A percentile compares a stretch with the other conserved stretches of the same genome.
Conservation (phyloP, 2,888 invertebrate genomes). For the Drosophila tanythrix region DNA sequence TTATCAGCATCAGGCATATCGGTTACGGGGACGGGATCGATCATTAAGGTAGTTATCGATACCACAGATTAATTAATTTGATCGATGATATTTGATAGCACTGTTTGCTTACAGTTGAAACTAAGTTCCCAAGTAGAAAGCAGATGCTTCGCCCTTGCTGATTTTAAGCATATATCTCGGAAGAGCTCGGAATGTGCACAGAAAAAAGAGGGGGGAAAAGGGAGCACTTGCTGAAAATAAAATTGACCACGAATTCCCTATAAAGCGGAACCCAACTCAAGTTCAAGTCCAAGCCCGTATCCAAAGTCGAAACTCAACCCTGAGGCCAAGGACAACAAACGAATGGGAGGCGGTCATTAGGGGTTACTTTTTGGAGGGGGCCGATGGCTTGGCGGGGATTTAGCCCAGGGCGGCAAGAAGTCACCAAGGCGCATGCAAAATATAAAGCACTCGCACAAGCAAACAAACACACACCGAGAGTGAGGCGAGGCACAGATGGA, state of each 20-base stretch:
- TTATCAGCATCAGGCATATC: too few relatives aligned
- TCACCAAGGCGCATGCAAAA: conserved; percentile 56
- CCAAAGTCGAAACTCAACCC: conserved; percentile 17
- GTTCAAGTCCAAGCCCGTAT: conserved; percentile 22
- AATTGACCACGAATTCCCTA: conserved; percentile 44
- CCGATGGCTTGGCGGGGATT: background rate
- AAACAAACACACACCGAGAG: background rate
- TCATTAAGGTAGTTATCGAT: too few relatives aligned
- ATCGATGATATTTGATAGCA: background rate
- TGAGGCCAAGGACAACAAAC: conserved; percentile 19
- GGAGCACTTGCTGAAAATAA: conserved; percentile 30
- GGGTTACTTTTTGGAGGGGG: background rate
- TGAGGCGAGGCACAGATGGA: background rate
- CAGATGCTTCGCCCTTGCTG: background rate
- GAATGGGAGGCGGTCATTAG: conserved; percentile 1
- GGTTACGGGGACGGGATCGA: too few relatives aligned
- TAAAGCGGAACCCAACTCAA: conserved; percentile 45
- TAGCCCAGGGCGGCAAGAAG: conserved; percentile 42
- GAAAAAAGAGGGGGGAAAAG: conserved; percentile 3
- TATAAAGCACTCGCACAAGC: conserved; percentile 43
- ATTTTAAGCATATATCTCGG: background rate
- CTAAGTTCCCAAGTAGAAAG: background rate
- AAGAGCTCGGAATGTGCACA: conserved; percentile 15
- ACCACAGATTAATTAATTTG: background rate
- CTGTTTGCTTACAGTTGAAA: background rate